Evolutionary conservation across 2,797 vertebrate genomes (phyloP).

Genomic region (Lacerta agilis): DNA sequence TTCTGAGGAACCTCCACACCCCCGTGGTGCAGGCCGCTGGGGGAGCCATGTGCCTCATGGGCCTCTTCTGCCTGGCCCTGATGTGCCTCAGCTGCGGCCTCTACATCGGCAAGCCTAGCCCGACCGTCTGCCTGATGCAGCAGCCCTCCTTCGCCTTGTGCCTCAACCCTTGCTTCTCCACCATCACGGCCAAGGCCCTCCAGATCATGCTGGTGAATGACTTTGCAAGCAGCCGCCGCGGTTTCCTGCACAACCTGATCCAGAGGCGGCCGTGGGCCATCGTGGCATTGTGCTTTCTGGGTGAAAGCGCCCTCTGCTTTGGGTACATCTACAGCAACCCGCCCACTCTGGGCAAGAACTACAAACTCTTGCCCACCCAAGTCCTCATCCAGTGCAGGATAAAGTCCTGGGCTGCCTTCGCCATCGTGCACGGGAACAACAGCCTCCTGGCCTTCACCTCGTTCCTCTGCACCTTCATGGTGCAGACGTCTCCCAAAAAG

Average conservation of each 20-base stretch:
- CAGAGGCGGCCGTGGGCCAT: conserved; percentile 64
- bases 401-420: conserved; percentile 76
- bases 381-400: conserved; percentile 74
- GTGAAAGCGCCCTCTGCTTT: not conserved
- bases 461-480: conserved; percentile 93
- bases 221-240: conserved; percentile 75
- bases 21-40: conserved; percentile 82
- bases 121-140: conserved; percentile 78
- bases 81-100: conserved; percentile 80
- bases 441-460: conserved; percentile 78
- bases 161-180: conserved; percentile 82
- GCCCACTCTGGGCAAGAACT: not conserved
- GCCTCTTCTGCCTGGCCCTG: conserved; percentile 78
- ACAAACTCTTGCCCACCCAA: conserved; percentile 41
- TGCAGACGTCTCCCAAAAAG: conserved; percentile 73
- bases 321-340: conserved; percentile 60
- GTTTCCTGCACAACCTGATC: conserved; percentile 64
- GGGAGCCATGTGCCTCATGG: conserved; percentile 74
- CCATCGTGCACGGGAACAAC: conserved; percentile 81
- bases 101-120: conserved; percentile 80
- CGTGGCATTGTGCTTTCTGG: conserved; percentile 17
- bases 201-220: conserved; percentile 76
- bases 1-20: conserved; percentile 75
- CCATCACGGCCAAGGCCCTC: conserved; percentile 77
- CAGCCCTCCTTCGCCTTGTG: conserved; percentile 69